Conservation (phyloP, 2,797 vertebrate genomes). For the Threskiornis aethiopicus region DNA sequence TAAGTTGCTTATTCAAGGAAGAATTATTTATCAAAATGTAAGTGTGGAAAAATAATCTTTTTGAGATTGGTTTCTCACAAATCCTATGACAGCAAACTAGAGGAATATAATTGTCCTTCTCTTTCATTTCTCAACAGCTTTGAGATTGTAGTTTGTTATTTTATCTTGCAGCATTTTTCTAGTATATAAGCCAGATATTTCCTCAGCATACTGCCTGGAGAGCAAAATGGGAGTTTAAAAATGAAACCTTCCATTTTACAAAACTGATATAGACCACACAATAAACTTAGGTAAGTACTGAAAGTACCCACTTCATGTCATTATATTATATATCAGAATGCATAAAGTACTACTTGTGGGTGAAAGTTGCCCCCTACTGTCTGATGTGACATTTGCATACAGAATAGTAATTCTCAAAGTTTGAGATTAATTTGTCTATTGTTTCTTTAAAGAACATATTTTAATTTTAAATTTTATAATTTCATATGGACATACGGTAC, state of each 20-base stretch:
- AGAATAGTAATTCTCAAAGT: neutral
- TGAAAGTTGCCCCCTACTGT: constrained; percentile 65
- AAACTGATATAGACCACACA: neutral
- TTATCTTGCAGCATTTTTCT: neutral
- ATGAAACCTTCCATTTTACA: neutral
- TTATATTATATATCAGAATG: neutral
- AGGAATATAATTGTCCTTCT: neutral
- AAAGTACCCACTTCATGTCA: neutral
- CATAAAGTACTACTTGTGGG: neutral
- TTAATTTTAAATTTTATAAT: neutral
- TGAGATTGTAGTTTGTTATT: neutral
- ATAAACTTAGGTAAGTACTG: neutral
- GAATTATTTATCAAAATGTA: neutral
- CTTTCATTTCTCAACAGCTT: neutral
- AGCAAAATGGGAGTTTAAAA: neutral
- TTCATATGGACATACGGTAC: accelerated
- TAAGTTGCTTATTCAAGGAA: neutral
- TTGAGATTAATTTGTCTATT: neutral
- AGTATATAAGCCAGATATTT: neutral
- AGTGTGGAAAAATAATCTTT: neutral
- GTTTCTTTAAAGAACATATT: neutral
- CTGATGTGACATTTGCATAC: neutral
- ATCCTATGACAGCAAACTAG: neutral
- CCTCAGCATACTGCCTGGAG: neutral
- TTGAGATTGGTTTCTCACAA: neutral